Conservation (phyloP, 2,888 invertebrate genomes). For the Linnaemya vulpina region DNA sequence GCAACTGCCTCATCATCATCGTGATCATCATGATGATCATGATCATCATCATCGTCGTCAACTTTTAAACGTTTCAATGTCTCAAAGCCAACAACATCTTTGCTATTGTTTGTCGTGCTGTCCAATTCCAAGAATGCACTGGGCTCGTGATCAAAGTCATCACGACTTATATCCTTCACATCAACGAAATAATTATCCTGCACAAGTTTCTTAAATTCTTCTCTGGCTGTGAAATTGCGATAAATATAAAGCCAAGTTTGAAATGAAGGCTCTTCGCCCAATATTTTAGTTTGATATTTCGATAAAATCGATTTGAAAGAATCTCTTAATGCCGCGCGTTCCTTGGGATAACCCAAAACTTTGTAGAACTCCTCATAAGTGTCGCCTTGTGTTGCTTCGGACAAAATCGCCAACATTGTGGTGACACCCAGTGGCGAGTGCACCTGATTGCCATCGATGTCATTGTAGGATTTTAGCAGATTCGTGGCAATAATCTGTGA, state of each 20-base stretch:
- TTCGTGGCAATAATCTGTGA: slow-evolving; percentile 81
- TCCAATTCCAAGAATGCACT: slow-evolving; percentile 75
- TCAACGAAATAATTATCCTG: slow-evolving; percentile 86
- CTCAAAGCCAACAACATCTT: slow-evolving; percentile 82
- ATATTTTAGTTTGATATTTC: slow-evolving; percentile 76
- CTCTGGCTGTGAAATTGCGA: slow-evolving; percentile 86
- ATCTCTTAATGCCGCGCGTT: slow-evolving; percentile 79
- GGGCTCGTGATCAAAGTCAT: slow-evolving; percentile 78
- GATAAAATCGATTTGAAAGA: slow-evolving; percentile 77
- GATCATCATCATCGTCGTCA: slow-evolving; percentile 74
- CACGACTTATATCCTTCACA: slow-evolving; percentile 84
- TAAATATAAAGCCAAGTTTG: slow-evolving; percentile 88
- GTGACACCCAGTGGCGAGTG: slow-evolving; percentile 87
- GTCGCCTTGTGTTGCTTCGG: slow-evolving; percentile 86
- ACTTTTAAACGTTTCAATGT: slow-evolving; percentile 81
- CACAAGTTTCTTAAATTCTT: slow-evolving; percentile 85
- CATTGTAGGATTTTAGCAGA: slow-evolving; percentile 80
- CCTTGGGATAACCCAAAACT: slow-evolving; percentile 85
- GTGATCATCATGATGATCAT: slow-evolving; percentile 51
- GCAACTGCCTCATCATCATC: background rate
- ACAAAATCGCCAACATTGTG: slow-evolving; percentile 86
- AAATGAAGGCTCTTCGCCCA: slow-evolving; percentile 84
- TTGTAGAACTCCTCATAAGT: slow-evolving; percentile 85
- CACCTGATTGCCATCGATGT: slow-evolving; percentile 84
- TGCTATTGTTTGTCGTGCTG: slow-evolving; percentile 78